A percentile compares a stretch with the other conserved stretches of the same genome.
These are phyloP conservation scores for Danio tinwini DNA, from an alignment of 2,797 vertebrate genomes.

Conservation along the genomic window DNA sequence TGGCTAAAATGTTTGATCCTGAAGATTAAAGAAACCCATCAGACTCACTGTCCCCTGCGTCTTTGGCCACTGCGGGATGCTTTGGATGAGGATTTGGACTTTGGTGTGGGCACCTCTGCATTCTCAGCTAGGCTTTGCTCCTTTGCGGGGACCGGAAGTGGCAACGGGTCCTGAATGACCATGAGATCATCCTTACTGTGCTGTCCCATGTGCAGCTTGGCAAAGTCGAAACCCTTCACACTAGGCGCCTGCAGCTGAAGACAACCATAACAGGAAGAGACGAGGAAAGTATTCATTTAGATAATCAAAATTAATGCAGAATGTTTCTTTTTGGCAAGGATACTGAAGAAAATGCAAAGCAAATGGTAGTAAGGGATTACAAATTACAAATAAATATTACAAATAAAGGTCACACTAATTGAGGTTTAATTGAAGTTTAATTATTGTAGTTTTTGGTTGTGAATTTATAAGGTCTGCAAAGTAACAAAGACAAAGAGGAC, in stretches of 20 bases:
- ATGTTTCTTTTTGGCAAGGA: neutral
- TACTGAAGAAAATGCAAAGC: neutral
- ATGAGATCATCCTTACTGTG: conserved; percentile 88
- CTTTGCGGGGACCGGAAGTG: conserved; percentile 83
- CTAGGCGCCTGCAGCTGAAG: conserved; percentile 85
- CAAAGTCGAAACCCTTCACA: conserved; percentile 90
- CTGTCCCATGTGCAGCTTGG: conserved; percentile 90
- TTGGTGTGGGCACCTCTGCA: conserved; percentile 86
- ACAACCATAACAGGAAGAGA: conserved; percentile 1
- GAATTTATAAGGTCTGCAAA: too few species aligned
- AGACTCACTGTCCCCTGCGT: conserved; percentile 86
- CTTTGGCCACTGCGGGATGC: conserved; percentile 79
- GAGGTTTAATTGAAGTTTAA: conserved; percentile 16
- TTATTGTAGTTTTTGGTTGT: too few species aligned
- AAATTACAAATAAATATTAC: too few species aligned
- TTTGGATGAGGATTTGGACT: conserved; percentile 86
- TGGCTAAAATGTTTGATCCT: neutral
- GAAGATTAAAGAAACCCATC: neutral
- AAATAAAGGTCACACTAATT: conserved; percentile 12
- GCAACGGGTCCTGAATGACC: conserved; percentile 84
- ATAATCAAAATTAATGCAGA: conserved; percentile 19
- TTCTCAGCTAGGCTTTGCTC: conserved; percentile 89
- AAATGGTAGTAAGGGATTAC: neutral
- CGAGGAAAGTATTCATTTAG: conserved; percentile 17
- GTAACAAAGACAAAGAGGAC: too few species aligned